These are phyloP conservation scores for Parnassius orleans DNA, from an alignment of 2,888 invertebrate species.

Conservation along the genomic window DNA sequence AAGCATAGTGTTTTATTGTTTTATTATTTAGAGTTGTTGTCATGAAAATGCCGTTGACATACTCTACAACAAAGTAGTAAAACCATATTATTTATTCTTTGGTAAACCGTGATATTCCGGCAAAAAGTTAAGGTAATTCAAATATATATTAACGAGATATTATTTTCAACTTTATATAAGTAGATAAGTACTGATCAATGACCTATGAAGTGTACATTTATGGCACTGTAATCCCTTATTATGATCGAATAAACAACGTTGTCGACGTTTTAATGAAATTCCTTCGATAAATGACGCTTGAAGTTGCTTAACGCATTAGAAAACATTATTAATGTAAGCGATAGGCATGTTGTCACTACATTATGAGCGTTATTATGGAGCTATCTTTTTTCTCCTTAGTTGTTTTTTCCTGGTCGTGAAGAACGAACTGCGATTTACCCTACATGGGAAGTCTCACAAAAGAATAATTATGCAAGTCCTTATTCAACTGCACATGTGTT, in stretches of 20 bases:
- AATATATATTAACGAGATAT: no score
- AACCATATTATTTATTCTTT: no score
- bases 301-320: not conserved
- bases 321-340: not conserved
- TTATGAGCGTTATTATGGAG: not conserved
- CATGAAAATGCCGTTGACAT: no score
- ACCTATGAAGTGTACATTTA: conserved; percentile 1
- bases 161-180: no score
- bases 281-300: not conserved
- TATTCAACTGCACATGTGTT: no score
- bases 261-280: conserved; percentile 1
- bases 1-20: no score
- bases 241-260: not conserved
- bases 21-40: no score
- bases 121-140: no score
- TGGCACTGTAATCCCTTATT: conserved; percentile 2
- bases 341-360: not conserved
- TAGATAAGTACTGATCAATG: conserved; percentile 1
- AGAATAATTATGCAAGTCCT: no score
- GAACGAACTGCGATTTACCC: not conserved
- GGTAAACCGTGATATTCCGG: no score
- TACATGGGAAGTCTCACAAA: no score
- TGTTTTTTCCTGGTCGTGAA: not conserved
- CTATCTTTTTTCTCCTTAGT: not conserved
- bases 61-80: no score